Evolutionary conservation across 2,888 invertebrate species (phyloP), one percentile per base, ranked within the genome.

Genomic region (Mesoligia furuncula): DNA sequence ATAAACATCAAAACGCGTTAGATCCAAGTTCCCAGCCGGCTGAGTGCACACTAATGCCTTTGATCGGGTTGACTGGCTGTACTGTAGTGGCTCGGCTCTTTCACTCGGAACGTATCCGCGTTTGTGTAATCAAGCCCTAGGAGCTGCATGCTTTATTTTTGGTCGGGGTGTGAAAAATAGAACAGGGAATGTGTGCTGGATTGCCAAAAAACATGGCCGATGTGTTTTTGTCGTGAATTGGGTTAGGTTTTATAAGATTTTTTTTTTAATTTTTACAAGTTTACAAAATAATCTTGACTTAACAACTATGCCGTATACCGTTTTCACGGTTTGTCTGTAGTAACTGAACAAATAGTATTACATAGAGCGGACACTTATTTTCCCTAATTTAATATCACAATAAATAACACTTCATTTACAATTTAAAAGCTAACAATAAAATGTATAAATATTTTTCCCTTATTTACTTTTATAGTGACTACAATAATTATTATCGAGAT

Each of bases 71-170:
- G 86, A 85, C 85, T 87, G 84, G 75, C 77, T 86, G 80, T 77
- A 75, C 64, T 76, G 79, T 65, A 87, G 65, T 77, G 79, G 85
- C 80, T 73, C 77, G 75, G 85, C 77, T 65, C 80, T 83, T 67
- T 77, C 80, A 76, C 79, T 77, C 70, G 74, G 71, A 71, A 79
- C 73, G 73, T 75, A 79, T 76, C 75, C 73, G 51, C 79, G 88
- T 85, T 84, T 86, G 82, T 87, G 85, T 89, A 86, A 89, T 88
- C 89, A 89, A 88, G 73, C 78, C 73, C 77, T 79, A 77, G 70
- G 39, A 59, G 54, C 9, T 73, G 67, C 36, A 64, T 71, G 73
- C 72, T 82, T 70, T 84, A 81, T 83, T 85, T 77, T 83, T 61
- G 66, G 74, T 64, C 62, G 61, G 59, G n/a, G 67, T 62, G 67